A percentile compares a stretch with the other conserved stretches of the same genome.
Conservation (phyloP, 2,888 invertebrate genomes). For the Dynastes hyllus region DNA sequence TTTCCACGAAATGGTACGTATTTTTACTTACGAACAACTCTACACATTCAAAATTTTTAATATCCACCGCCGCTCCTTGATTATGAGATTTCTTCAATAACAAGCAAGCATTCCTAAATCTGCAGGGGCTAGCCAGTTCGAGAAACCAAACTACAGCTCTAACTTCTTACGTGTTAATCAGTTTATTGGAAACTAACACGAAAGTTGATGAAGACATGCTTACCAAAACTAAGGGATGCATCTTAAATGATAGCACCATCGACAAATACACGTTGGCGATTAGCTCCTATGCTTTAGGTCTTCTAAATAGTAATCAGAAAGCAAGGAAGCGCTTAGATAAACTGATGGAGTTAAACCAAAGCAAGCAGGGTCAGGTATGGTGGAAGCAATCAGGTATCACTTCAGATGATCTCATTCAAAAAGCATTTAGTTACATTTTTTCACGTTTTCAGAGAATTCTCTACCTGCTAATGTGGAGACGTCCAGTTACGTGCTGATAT, state of each 20-base stretch:
- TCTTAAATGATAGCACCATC: constrained; percentile 67
- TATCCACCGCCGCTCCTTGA: no score
- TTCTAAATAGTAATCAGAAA: constrained; percentile 70
- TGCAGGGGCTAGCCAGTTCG: constrained; percentile 75
- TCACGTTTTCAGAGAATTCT: constrained; percentile 68
- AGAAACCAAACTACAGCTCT: constrained; percentile 76
- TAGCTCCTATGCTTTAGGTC: constrained; percentile 73
- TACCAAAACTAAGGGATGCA: constrained; percentile 77
- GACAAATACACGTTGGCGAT: constrained; percentile 74
- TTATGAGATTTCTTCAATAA: no score
- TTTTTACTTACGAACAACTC: neutral
- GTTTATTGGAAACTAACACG: constrained; percentile 77
- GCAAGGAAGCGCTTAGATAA: constrained; percentile 69
- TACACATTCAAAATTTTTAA: no score
- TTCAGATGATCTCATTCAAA: no score
- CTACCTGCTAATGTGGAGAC: constrained; percentile 79
- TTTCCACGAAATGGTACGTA: constrained; percentile 74
- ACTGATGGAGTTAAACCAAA: constrained; percentile 69
- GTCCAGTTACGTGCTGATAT: constrained; percentile 79
- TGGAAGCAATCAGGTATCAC: constrained; percentile 71
- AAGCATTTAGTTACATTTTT: neutral
- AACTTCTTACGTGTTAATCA: constrained; percentile 81
- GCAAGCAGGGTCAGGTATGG: constrained; percentile 72
- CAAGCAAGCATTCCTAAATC: no score
- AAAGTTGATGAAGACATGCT: constrained; percentile 72